These are phyloP conservation scores for Brachystomella parvula DNA, from an alignment of 1,140 invertebrate genomes.

Conservation along the genomic window DNA sequence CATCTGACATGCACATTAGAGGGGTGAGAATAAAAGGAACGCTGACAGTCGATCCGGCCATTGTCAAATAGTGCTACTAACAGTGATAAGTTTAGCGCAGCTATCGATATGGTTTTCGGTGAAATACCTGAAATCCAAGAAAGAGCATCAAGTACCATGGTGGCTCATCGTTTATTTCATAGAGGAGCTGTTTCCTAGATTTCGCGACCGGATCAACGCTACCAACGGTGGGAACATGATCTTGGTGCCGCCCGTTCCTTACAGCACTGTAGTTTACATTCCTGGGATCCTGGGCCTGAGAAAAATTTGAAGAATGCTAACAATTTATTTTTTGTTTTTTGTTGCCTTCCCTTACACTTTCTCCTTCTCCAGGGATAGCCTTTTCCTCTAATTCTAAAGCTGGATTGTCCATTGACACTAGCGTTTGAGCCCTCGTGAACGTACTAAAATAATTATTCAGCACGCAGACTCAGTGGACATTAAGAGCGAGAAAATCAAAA, in stretches of 20 bases:
- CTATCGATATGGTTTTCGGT: neutral
- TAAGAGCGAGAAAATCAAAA: no score
- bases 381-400: constrained; percentile 19
- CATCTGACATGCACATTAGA: constrained; percentile 46
- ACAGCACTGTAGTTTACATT: neutral
- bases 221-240: no score
- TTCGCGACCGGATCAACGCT: neutral
- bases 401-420: constrained; percentile 27
- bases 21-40: constrained; percentile 67
- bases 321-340: no score
- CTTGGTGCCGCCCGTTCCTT: neutral
- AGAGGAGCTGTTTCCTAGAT: constrained; percentile 48
- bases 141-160: constrained; percentile 74
- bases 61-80: constrained; percentile 71
- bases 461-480: no score
- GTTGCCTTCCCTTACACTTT: neutral
- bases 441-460: neutral
- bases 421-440: neutral
- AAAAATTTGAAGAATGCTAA: no score
- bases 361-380: no score
- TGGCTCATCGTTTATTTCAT: constrained; percentile 71
- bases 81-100: neutral
- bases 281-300: neutral
- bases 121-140: constrained; percentile 66
- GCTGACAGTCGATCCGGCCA: constrained; percentile 77